These are phyloP conservation scores for Promerops cafer DNA, from an alignment of 2,113 vertebrate genomes.

Conservation along the genomic window DNA sequence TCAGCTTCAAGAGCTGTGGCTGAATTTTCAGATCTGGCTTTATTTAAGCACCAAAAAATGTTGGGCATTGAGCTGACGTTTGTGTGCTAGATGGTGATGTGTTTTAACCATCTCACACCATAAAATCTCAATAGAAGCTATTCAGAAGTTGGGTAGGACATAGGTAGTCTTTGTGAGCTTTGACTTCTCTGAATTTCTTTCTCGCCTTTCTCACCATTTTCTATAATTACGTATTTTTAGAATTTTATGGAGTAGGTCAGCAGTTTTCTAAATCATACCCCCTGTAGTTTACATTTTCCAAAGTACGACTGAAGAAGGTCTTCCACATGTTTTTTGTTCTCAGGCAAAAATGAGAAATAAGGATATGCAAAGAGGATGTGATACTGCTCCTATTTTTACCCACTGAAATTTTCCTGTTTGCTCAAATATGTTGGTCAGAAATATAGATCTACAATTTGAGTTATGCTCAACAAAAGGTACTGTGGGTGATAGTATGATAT, in stretches of 20 bases:
- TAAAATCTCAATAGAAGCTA: neutral
- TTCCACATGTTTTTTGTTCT: neutral
- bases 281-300: neutral
- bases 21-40: neutral
- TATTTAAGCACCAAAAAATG: neutral
- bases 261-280: neutral
- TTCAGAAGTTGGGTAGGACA: neutral
- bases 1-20: neutral
- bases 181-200: neutral
- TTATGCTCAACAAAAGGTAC: neutral
- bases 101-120: neutral
- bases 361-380: neutral
- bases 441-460: neutral
- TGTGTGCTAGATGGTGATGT: neutral
- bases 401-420: neutral
- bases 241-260: neutral
- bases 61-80: neutral
- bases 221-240: neutral
- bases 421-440: neutral
- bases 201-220: rapidly evolving
- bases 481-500: neutral
- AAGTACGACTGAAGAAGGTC: neutral
- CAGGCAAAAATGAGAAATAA: neutral
- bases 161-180: neutral
- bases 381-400: neutral